Evolutionary conservation across 37 sponge, comb jelly and placozoan species (phyloP).

Genomic region (Cladorhizidae sp.): DNA sequence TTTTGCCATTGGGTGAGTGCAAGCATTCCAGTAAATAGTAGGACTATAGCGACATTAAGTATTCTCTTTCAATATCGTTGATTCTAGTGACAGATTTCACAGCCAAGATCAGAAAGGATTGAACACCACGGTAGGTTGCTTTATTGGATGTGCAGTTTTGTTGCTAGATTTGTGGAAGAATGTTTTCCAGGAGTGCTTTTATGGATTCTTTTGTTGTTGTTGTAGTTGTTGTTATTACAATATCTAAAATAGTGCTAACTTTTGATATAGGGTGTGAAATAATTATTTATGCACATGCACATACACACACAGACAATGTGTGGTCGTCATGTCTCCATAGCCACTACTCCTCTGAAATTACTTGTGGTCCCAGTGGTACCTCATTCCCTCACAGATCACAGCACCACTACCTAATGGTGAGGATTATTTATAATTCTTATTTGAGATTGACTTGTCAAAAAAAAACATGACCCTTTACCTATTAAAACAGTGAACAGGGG

Average conservation of each 20-base stretch:
- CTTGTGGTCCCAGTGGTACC: slow-evolving; percentile 17
- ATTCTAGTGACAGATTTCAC: slow-evolving; percentile 21
- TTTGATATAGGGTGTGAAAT: neutral
- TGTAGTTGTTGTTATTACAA: neutral
- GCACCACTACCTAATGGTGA: no score
- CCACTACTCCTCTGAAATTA: slow-evolving; percentile 72
- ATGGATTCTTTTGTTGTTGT: no score
- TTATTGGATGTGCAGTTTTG: no score
- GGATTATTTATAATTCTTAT: no score
- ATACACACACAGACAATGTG: slow-evolving; percentile 62
- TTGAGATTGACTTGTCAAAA: no score
- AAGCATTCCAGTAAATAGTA: no score
- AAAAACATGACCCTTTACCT: no score
- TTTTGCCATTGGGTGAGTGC: neutral
- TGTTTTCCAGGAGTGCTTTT: no score
- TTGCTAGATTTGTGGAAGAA: no score
- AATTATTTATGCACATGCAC: neutral
- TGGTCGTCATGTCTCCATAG: slow-evolving; percentile 75
- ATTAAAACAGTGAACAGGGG: no score
- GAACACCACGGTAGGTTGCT: slow-evolving; percentile 77
- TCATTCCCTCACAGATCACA: no score
- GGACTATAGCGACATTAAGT: neutral
- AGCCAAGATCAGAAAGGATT: slow-evolving; percentile 15
- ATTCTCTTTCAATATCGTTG: slow-evolving; percentile 4
- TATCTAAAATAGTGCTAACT: no score